A percentile compares a stretch with the other conserved stretches of the same genome.
phyloP scores from a whole-genome alignment of 2,797 vertebrate species.

The Chaunax sp. region DNA sequence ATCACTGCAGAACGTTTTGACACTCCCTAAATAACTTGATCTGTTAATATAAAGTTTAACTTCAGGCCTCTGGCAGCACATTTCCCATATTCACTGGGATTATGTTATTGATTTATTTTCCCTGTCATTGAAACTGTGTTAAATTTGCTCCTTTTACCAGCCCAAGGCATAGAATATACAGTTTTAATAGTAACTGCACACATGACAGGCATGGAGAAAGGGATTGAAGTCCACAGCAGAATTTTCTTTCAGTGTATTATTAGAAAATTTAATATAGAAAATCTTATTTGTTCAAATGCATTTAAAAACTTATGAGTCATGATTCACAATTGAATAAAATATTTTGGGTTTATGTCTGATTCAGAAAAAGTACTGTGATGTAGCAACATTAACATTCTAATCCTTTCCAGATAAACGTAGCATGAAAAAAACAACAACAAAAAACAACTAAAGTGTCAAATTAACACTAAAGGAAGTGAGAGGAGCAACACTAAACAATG shows the following conservation, averaged over 20 bases:
- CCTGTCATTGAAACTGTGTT: neutral
- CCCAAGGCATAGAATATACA: neutral
- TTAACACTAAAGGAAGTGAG: neutral
- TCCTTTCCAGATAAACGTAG: neutral
- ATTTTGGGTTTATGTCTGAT: neutral
- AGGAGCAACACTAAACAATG: neutral
- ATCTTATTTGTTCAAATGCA: too few species aligned
- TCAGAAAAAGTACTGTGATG: neutral
- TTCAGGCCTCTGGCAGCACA: slow-evolving; percentile 3
- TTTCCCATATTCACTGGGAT: neutral
- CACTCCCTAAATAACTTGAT: neutral
- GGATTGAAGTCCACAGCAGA: too few species aligned
- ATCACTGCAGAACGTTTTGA: neutral
- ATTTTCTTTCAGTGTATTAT: too few species aligned
- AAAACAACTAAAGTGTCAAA: neutral
- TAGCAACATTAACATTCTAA: neutral
- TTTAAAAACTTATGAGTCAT: too few species aligned
- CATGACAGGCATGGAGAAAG: too few species aligned
- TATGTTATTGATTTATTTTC: neutral
- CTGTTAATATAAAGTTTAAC: neutral
- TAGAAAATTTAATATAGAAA: too few species aligned
- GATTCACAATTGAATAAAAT: neutral
- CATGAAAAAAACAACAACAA: neutral
- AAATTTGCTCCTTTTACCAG: neutral
- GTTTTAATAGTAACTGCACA: too few species aligned